Evolutionary conservation across 2,888 invertebrate species (phyloP).

Genomic region (Petrolisthes manimaculis): DNA sequence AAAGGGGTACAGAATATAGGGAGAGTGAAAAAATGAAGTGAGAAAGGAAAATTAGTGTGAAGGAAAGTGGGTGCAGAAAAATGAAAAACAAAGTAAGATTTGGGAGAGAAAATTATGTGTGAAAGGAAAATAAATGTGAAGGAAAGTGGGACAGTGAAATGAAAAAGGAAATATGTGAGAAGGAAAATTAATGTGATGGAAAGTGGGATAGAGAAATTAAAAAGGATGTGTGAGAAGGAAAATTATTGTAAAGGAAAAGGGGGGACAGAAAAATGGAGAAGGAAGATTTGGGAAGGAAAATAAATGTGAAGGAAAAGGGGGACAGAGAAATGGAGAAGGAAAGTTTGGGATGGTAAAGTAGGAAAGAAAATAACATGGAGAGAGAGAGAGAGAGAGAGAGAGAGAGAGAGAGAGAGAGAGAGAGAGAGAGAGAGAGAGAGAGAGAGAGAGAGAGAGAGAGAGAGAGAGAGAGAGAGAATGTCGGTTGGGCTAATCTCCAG

Average conservation of each 20-base stretch:
- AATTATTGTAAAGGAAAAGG: background rate
- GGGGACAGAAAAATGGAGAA: background rate
- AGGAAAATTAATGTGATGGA: too few relatives aligned
- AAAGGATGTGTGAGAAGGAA: background rate
- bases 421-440: background rate
- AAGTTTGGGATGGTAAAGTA: background rate
- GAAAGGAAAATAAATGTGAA: too few relatives aligned
- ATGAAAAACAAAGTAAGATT: too few relatives aligned
- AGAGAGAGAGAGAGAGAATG: background rate
- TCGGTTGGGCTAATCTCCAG: too few relatives aligned
- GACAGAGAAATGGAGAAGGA: background rate
- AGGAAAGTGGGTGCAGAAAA: too few relatives aligned
- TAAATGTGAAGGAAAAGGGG: background rate
- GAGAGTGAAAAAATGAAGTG: too few relatives aligned
- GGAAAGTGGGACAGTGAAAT: too few relatives aligned
- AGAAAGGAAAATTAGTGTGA: too few relatives aligned
- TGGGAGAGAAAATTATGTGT: too few relatives aligned
- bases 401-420: background rate
- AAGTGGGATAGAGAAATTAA: too few relatives aligned
- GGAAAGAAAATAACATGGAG: background rate
- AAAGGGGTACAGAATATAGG: background rate
- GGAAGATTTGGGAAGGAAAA: background rate
- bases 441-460: background rate
- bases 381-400: background rate
- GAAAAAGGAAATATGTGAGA: too few relatives aligned